Base-by-base conservation (phyloP, 53 echinoderm and acorn worm genomes). In the Mesocentrotus franciscanus region DNA sequence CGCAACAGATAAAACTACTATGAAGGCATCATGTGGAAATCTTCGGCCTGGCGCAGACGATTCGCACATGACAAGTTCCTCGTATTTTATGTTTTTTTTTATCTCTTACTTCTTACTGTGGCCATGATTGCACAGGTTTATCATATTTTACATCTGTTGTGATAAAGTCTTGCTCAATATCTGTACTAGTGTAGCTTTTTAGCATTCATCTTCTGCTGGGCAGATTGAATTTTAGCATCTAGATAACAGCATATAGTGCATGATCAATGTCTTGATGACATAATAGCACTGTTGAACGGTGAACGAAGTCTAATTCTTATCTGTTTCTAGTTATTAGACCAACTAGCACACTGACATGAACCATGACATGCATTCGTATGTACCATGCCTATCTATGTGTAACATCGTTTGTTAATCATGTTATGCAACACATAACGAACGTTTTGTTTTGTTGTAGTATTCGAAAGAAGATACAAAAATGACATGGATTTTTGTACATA, bases 161-260 rank as follows among this genome's bases (percentile, higher is more conserved):
- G 81, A 39, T 20, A 81, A 42, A 16, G 81, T 18, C 81, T 39
- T 36, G 81, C 16, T 81, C 42, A 42, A 42, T n/a, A n/a, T 81
- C 36, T 81, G 36, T 81, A 81, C 81, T 81, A 81, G 81, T 36
- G 60, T 60, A 90, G 90, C 15, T 58, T 22, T 34, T 90, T 90
- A 59, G 58, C 60, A 90, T 90, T 90, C 90, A 59, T 30, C 90
- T 11, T 90, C 90, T 90, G 90, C 90, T 60, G 90, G 90, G 30
- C 90, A 90, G 90, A 90, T 58, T 90, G 90, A 90, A 90, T 90
- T 58, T 85, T 33, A 79, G 39, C 79, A 36, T 79, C 35, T 79
- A 79, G 79, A 81, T 81, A 81, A 36, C 81, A 81, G 18, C 42
- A 81, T 81, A 20, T 6, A 39, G 81, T 42, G 42, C 81, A 81